phyloP scores from a whole-genome alignment of 2,888 invertebrate species.

The Scaptomyza flava region DNA sequence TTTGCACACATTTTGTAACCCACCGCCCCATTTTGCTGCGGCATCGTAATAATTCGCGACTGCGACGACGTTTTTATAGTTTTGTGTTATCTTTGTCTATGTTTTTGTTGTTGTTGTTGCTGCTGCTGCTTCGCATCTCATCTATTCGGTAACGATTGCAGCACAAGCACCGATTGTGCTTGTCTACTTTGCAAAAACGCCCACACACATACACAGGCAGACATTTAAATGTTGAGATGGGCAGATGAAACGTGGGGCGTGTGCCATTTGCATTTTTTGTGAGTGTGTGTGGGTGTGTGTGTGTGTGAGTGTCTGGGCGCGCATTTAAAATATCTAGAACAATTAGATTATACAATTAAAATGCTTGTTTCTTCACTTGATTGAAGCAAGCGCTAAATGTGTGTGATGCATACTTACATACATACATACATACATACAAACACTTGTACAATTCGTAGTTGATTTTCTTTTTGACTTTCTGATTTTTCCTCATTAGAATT shows the following conservation, averaged over 20 bases:
- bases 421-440: background rate
- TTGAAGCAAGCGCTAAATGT: slow-evolving; percentile 13
- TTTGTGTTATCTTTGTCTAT: slow-evolving; percentile 58
- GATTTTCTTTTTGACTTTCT: background rate
- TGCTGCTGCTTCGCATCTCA: slow-evolving; percentile 55
- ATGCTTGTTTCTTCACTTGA: slow-evolving; percentile 21
- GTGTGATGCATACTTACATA: background rate
- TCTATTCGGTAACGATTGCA: slow-evolving; percentile 71
- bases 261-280: slow-evolving; percentile 41
- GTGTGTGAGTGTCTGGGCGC: slow-evolving; percentile 44
- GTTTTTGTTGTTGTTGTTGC: slow-evolving; percentile 8
- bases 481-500: no score
- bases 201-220: background rate
- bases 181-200: background rate
- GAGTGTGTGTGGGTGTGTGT: slow-evolving; percentile 4
- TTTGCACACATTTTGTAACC: slow-evolving; percentile 65
- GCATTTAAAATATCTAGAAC: slow-evolving; percentile 64
- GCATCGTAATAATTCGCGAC: slow-evolving; percentile 74
- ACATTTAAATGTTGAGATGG: background rate
- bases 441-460: background rate
- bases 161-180: slow-evolving; percentile 40
- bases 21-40: slow-evolving; percentile 67
- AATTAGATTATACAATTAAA: slow-evolving; percentile 74
- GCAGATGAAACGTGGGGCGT: slow-evolving; percentile 4
- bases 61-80: slow-evolving; percentile 75